Conservation (phyloP, 1,140 invertebrate genomes). For the Drosophila guanche region DNA sequence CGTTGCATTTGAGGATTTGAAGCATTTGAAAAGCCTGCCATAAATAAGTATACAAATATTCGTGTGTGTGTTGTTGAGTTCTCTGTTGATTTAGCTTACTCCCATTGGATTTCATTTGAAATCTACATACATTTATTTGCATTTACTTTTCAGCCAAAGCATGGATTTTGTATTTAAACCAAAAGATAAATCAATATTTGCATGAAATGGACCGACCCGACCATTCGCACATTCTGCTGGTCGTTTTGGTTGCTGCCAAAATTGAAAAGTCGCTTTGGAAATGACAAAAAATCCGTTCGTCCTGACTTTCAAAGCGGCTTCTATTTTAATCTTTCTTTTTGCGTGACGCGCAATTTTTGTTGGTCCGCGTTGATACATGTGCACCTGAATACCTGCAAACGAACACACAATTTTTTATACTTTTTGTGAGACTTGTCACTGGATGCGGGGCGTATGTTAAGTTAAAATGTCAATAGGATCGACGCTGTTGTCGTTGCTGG, state of each 20-base stretch:
- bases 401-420: slow-evolving; percentile 3
- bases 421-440: slow-evolving; percentile 5
- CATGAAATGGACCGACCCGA: neutral
- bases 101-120: neutral
- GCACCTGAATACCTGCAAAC: slow-evolving; percentile 16
- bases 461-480: slow-evolving; percentile 56
- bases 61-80: too few species aligned
- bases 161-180: neutral
- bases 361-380: neutral
- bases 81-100: neutral
- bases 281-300: slow-evolving; percentile 1
- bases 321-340: neutral
- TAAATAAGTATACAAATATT: too few species aligned
- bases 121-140: neutral
- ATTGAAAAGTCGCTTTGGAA: slow-evolving; percentile 7
- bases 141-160: neutral
- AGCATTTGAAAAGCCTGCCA: too few species aligned
- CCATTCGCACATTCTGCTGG: neutral
- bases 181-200: slow-evolving; percentile 1
- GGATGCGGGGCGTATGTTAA: slow-evolving; percentile 17
- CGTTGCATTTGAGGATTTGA: too few species aligned
- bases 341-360: too few species aligned
- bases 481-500: slow-evolving; percentile 15
- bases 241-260: neutral
- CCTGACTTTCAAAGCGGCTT: neutral